Percentiles rank a stretch among this genome's conserved stretches.
Conservation (phyloP, 2,113 vertebrate genomes). For the Taurulus bubalis region DNA sequence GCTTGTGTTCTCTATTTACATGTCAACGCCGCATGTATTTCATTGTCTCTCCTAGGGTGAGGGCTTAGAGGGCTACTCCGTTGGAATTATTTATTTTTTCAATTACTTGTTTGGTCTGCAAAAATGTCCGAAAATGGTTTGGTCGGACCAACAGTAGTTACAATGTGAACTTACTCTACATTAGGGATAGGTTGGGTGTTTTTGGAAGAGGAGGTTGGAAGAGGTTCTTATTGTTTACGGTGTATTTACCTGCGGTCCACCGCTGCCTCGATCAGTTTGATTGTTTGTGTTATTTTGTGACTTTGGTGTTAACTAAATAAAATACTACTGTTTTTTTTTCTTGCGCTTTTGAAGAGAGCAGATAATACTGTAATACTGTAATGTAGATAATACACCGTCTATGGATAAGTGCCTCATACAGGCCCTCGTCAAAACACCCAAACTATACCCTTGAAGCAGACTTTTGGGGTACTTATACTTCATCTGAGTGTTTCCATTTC, state of each 20-base stretch:
- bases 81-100: too few relatives aligned
- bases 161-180: background rate
- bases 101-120: background rate
- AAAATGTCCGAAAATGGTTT: background rate
- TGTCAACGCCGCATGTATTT: constrained; percentile 27
- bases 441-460: too few relatives aligned
- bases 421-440: too few relatives aligned
- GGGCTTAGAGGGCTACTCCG: too few relatives aligned
- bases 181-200: background rate
- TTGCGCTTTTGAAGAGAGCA: too few relatives aligned
- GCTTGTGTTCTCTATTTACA: constrained; percentile 39
- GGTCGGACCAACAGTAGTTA: background rate
- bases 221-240: background rate
- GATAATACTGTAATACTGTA: too few relatives aligned
- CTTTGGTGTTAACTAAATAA: background rate
- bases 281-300: background rate
- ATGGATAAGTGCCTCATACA: too few relatives aligned
- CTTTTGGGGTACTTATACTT: too few relatives aligned
- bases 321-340: background rate
- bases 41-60: constrained; percentile 29
- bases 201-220: background rate
- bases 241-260: background rate
- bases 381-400: too few relatives aligned
- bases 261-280: background rate
- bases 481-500: background rate